Base-by-base conservation (phyloP, 2,113 vertebrate species). In the Tachycineta bicolor region DNA sequence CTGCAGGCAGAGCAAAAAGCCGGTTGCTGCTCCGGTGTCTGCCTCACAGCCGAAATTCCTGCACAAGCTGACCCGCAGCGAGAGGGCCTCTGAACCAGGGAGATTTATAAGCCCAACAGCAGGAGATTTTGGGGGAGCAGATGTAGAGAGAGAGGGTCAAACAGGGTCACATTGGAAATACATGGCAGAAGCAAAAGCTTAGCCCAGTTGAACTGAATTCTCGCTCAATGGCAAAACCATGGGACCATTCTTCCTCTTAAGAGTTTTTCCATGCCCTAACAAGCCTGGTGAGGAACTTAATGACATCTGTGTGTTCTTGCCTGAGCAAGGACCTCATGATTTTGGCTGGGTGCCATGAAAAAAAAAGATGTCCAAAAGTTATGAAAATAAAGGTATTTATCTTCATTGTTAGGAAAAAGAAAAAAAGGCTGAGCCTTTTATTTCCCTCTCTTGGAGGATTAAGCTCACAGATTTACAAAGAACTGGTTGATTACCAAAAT, bases 351-450 rank as follows among this genome's bases (percentile, higher is more conserved):
- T 1, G 80, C 92, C 96, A 90, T 12, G n/a, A 85, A 37, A 37
- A 73, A 85, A 76, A 83, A 56, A 88, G 60, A 92, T 96, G 85
- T 87, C 93, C 86, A 94, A 87, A 94, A 95, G 94, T 94, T 96
- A 96, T 87, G 90, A 96, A 96, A 97, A 96, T 93, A 96, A 90
- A 96, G 88, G 92, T 94, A 96, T 96, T 97, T 97, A 97, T 96
- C 96, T 97, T 90, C 93, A 89, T 96, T 90, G 90, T 93, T 89
- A 67, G 53, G 3, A 0, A 5, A 12, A 25, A 26, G 60, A 33
- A 76, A 56, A 50, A 79, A 77, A 80, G 53, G 37, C 69, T 44
- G 80, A 95, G 63, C 76, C 63, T 93, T 96, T 97, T 89, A 90
- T 94, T 91, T 94, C 62, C 75, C 84, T 95, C 85, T 91, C 87